Evolutionary conservation across 2,113 vertebrate species (phyloP), one percentile per base, ranked within the genome.

Genomic region (Casuarius casuarius): DNA sequence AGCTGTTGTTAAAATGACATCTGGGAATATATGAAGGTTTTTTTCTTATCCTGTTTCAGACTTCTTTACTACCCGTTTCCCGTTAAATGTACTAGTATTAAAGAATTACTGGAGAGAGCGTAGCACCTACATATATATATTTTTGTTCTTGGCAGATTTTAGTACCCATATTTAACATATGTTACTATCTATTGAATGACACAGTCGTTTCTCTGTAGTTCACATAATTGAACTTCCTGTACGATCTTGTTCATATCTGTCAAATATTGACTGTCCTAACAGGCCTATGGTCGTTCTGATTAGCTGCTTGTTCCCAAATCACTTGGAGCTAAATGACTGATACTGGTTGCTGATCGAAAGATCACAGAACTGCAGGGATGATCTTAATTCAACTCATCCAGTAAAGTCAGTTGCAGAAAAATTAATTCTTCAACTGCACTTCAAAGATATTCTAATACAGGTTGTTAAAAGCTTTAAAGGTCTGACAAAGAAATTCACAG

Each of bases 1-100:
- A 96, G 62, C 80, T 90, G 94, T 84, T 93, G 94, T 97, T 97
- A 95, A 97, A 97, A 94, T 97, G 96, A 95, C 96, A 95, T 71
- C 84, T 87, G 84, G 95, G 92, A 91, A 92, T 91, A 92, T 18
- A 63, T 10, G n/a, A 82, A 89, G 89, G 23, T 17, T 54, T 73
- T 78, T 76, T 89, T 85, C 92, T 87, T 87, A 68, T 75, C 62
- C 61, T 88, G 71, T 87, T 92, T 92, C 78, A 88, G 67, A 17
- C 48, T 96, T 72, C 63, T 95, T 97, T 96, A 94, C 38, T 84
- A 78, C 77, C 19, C 18, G 17, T 88, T 97, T 96, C 38, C 72
- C 63, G 42, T 63, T 90, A 61, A 80, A 62, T 38, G 15, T 76
- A 42, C 81, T 76, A 71, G 44, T 78, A 81, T 73, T 77, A 85